Conservation (phyloP, 2,113 vertebrate species). For the Desmodus rotundus region DNA sequence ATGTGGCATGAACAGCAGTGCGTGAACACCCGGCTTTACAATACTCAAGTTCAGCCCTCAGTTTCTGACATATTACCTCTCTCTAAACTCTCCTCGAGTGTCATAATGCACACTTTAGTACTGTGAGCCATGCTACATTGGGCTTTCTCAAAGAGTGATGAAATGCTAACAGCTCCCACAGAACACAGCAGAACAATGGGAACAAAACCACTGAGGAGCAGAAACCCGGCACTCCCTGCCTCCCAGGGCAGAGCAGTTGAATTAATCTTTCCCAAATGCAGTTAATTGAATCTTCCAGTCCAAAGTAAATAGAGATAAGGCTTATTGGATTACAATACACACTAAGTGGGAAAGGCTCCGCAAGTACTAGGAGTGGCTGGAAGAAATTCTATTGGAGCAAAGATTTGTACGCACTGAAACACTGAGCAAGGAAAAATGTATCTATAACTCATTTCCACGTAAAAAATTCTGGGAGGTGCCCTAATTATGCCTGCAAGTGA, state of each 20-base stretch:
- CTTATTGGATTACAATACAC: slow-evolving; percentile 52
- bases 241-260: neutral
- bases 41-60: neutral
- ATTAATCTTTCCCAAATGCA: slow-evolving; percentile 45
- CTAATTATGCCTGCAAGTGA: neutral
- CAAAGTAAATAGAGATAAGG: slow-evolving; percentile 53
- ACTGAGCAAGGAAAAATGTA: slow-evolving; percentile 1
- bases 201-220: neutral
- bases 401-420: neutral
- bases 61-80: neutral
- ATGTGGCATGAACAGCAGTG: neutral
- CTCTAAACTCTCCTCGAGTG: neutral
- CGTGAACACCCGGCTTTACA: neutral
- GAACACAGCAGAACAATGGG: neutral
- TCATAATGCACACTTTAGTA: neutral
- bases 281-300: slow-evolving; percentile 52
- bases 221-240: neutral
- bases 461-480: neutral
- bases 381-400: neutral
- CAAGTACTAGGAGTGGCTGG: neutral
- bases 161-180: neutral
- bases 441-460: neutral
- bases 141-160: slow-evolving; percentile 22
- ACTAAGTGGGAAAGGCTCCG: neutral
- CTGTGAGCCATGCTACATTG: neutral